Evolutionary conservation across 1,140 invertebrate genomes (phyloP), one percentile per base, ranked within the genome.

Genomic region (Nasonia vitripennis): DNA sequence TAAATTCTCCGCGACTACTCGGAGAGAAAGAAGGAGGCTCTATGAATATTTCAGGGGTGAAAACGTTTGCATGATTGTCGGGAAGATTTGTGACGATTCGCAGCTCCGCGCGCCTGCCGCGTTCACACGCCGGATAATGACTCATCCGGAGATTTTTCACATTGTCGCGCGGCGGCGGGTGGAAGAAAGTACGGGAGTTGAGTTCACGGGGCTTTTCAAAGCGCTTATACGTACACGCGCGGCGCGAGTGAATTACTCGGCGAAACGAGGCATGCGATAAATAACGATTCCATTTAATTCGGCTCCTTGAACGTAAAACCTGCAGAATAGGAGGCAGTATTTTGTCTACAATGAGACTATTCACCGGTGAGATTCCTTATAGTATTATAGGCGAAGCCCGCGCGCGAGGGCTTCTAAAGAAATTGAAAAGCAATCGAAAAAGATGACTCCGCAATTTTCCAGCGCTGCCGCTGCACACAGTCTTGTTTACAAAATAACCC

Each of bases 41-140:
- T 85, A 85, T 78, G 84, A 86, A 86, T 86, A 71, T 86, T 78
- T 82, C 81, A 86, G 71, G 17, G 41, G 23, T 45, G 41, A 70
- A 41, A 82, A 45, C 27, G 84, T 81, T 85, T 78, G 51, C 79
- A 73, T 81, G 79, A 85, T 85, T 85, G 84, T 78, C 77, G 75
- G 68, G 12, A 81, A 85, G 84, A 81, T 81, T 85, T 81, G 84
- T 81, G 84, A 62, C 17, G 55, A 62, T 62, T n/a, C 6, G 55
- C 41, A 20, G 20, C 55, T 4, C 20, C 48, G 17, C 27, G 27
- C 27, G 27, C 17, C 55, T 62, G 55, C 17, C 55, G 20, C 55
- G 55, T 62, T 62, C 37, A 37, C 20, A 23, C 55, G 62, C 23
- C n/a, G 31, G 23, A 79, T 84, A 79, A 77, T 83, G 75, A 45